Evolutionary conservation across 2,113 vertebrate genomes (phyloP), one percentile per base, ranked within the genome.

Genomic region (Phasianus colchicus): DNA sequence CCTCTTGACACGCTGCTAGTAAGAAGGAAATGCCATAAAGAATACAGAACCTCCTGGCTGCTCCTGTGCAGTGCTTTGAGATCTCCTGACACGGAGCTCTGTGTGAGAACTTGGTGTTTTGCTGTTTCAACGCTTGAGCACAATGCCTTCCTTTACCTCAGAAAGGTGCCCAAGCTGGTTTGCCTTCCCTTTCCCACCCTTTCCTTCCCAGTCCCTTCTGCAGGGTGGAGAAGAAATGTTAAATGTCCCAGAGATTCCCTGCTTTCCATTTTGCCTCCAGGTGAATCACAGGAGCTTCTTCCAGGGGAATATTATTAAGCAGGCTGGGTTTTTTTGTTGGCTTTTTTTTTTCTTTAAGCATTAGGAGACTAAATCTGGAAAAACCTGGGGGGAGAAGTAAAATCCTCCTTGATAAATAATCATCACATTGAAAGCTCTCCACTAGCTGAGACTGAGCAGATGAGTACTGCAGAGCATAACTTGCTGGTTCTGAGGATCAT

Each of bases 301-400:
- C 55, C 84, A 50, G 38, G 27, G 40, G 18, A 88, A 48, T 79
- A 16, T 65, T 82, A 52, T 57, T 90, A 82, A 48, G n/a, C 30
- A 82, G 63, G 54, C 63, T 69, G 57, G 9, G 20, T 47, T 47
- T 10, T 47, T 19, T 40, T 40, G 12, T 40, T 40, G 5, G 38
- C 9, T 9, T 40, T 40, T 40, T 40, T 13, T 13, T 8, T 40
- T 40, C 1, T 82, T 8, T n/a, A n/a, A 54, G 52, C 25, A 1
- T 71, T n/a, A 36, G 52, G 52, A 69, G 6, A 48, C 65, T 71
- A 81, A 86, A 78, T 80, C 86, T 63, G 74, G 90, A 92, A 94
- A 92, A 95, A 94, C 86, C 80, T 94, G 90, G 36, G 52, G 24
- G 25, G 17, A 55, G 90, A 77, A 86, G 43, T 82, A 66, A 67